phyloP scores from a whole-genome alignment of 2,797 vertebrate genomes.

The Gallirallus australis region DNA sequence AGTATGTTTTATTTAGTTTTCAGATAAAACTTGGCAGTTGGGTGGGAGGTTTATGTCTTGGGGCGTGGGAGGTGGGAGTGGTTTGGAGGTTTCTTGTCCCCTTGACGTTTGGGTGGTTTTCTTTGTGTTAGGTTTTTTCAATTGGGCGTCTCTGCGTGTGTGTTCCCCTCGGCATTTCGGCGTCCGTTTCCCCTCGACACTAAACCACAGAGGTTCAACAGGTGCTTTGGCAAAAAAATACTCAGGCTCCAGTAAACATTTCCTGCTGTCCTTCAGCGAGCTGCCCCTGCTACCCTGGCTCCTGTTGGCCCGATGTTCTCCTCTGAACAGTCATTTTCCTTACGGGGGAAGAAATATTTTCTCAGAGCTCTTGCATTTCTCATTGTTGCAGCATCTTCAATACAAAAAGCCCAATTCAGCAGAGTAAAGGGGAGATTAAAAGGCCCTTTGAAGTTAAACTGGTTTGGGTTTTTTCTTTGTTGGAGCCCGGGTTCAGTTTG shows the following conservation, averaged over 20 bases:
- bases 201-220: neutral
- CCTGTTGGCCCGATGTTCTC: neutral
- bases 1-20: neutral
- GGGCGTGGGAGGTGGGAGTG: too few relatives aligned
- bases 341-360: neutral
- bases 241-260: neutral
- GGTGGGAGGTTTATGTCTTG: neutral
- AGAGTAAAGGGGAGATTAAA: conserved; percentile 45
- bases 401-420: conserved; percentile 38
- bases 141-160: too few relatives aligned
- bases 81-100: too few relatives aligned
- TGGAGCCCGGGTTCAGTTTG: conserved; percentile 18
- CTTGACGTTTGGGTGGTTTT: neutral
- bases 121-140: neutral
- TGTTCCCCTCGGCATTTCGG: too few relatives aligned
- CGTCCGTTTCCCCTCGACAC: neutral
- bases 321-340: neutral
- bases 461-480: conserved; percentile 61
- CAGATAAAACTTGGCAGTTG: neutral
- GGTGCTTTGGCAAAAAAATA: neutral
- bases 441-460: conserved; percentile 67
- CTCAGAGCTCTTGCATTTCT: conserved; percentile 18
- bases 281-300: neutral
- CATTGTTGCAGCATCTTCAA: conserved; percentile 20
- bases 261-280: neutral